Evolutionary conservation across 1,140 invertebrate genomes (phyloP).

Genomic region (Caligus rogercresseyi): DNA sequence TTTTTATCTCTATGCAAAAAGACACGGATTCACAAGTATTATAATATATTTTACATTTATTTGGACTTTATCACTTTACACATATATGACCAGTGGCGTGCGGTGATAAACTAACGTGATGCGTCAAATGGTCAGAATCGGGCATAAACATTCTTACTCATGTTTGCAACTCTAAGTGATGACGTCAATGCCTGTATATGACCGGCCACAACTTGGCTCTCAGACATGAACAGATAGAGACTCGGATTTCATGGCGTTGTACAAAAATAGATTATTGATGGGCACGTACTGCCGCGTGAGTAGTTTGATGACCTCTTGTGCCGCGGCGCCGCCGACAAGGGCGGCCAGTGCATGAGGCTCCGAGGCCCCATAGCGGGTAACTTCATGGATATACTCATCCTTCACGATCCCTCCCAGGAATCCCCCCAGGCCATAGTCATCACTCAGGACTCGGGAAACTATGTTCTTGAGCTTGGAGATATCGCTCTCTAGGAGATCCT

Average conservation of each 20-base stretch:
- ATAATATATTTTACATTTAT: too few relatives aligned
- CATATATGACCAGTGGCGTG: too few relatives aligned
- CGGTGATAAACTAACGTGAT: too few relatives aligned
- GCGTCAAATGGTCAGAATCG: too few relatives aligned
- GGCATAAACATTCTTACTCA: too few relatives aligned
- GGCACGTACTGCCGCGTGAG: constrained; percentile 91
- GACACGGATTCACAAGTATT: too few relatives aligned
- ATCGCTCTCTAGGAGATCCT: constrained; percentile 69
- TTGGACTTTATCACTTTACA: too few relatives aligned
- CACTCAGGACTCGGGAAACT: constrained; percentile 33
- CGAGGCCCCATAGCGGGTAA: constrained; percentile 76
- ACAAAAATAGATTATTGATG: constrained; percentile 85
- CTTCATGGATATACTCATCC: constrained; percentile 88
- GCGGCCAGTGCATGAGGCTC: constrained; percentile 90
- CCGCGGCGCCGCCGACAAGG: constrained; percentile 75
- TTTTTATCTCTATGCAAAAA: too few relatives aligned
- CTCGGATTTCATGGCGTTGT: constrained; percentile 68
- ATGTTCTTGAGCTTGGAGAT: constrained; percentile 57
- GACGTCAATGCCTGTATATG: too few relatives aligned
- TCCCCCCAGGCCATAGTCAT: constrained; percentile 61
- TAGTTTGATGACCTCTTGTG: constrained; percentile 94
- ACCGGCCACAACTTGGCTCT: too few relatives aligned
- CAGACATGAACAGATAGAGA: neutral
- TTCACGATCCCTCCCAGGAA: constrained; percentile 47
- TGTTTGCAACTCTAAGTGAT: too few relatives aligned